A percentile compares a stretch with the other conserved stretches of the same genome.
Conservation (phyloP, 1,140 invertebrate species). For the Drosophila nikananu region DNA sequence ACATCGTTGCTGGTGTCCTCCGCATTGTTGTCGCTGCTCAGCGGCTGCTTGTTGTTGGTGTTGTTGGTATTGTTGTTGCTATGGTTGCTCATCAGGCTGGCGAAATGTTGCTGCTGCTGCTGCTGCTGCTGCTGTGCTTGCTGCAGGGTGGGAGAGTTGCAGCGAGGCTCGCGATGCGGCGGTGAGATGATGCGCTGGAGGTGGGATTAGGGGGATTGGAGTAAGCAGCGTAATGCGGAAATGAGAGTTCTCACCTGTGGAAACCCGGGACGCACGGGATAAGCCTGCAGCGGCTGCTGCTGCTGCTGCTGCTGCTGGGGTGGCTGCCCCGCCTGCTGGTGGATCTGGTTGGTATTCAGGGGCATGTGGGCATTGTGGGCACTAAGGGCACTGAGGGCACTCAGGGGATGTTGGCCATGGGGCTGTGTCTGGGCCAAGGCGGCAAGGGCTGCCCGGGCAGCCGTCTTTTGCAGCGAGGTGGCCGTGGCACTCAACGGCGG, state of each 20-base stretch:
- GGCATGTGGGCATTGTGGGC: slow-evolving; percentile 6
- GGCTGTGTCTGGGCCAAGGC: slow-evolving; percentile 53
- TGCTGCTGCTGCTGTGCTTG: slow-evolving; percentile 42
- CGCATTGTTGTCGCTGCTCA: slow-evolving; percentile 76
- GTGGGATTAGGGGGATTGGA: neutral
- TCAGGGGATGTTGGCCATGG: slow-evolving; percentile 18
- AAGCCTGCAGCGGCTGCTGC: slow-evolving; percentile 74
- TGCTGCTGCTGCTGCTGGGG: slow-evolving; percentile 53
- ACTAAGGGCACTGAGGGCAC: slow-evolving; percentile 10
- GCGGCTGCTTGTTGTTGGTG: slow-evolving; percentile 46
- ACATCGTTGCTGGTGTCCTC: slow-evolving; percentile 85
- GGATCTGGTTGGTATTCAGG: slow-evolving; percentile 49
- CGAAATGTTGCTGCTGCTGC: slow-evolving; percentile 41
- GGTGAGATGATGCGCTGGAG: slow-evolving; percentile 78
- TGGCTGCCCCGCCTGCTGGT: slow-evolving; percentile 18
- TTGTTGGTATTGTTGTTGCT: slow-evolving; percentile 56
- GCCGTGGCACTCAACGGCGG: slow-evolving; percentile 44
- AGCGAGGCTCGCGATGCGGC: slow-evolving; percentile 66
- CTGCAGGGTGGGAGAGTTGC: slow-evolving; percentile 54
- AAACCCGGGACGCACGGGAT: slow-evolving; percentile 90
- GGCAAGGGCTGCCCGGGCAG: slow-evolving; percentile 55
- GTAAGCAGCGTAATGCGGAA: neutral
- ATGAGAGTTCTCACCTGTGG: slow-evolving; percentile 85
- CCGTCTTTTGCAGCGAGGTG: slow-evolving; percentile 61
- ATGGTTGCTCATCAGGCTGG: slow-evolving; percentile 51